A percentile compares a stretch with the other conserved stretches of the same genome.
These are phyloP conservation scores for Trichonephila clavata DNA, from an alignment of 1,140 invertebrate species.

Conservation along the genomic window DNA sequence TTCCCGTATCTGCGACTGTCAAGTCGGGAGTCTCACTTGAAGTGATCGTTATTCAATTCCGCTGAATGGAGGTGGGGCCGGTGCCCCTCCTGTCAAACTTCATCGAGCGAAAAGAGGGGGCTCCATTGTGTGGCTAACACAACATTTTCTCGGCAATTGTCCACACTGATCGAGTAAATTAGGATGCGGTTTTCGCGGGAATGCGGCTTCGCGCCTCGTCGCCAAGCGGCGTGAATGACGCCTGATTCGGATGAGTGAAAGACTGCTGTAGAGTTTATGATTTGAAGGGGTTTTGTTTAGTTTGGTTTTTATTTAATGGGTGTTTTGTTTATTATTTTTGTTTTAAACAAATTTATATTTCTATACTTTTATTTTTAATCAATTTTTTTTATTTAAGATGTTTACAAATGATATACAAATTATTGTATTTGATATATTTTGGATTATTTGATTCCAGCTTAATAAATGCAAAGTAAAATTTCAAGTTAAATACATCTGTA, in stretches of 20 bases:
- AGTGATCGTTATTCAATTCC: conserved; percentile 61
- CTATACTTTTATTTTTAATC: too few species aligned
- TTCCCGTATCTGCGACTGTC: conserved; percentile 18
- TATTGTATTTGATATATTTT: too few species aligned
- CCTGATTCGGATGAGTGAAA: neutral
- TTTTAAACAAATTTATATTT: neutral
- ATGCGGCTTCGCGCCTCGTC: conserved; percentile 17
- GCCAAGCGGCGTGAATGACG: neutral
- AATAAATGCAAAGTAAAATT: too few species aligned
- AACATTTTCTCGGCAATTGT: conserved; percentile 65
- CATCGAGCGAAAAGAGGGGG: neutral
- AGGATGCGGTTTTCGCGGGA: conserved; percentile 46
- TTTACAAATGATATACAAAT: too few species aligned
- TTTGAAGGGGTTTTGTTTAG: neutral
- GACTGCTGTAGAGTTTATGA: neutral
- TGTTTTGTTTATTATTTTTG: neutral
- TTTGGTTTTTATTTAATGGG: neutral
- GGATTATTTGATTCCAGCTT: too few species aligned
- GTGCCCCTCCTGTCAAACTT: conserved; percentile 57
- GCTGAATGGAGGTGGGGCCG: neutral
- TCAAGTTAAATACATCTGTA: too few species aligned
- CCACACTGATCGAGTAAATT: conserved; percentile 53
- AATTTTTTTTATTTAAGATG: too few species aligned
- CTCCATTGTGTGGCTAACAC: conserved; percentile 18
- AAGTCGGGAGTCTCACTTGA: conserved; percentile 45